These are phyloP conservation scores for Standfussiana lucernea DNA, from an alignment of 2,888 invertebrate genomes.

Conservation along the genomic window DNA sequence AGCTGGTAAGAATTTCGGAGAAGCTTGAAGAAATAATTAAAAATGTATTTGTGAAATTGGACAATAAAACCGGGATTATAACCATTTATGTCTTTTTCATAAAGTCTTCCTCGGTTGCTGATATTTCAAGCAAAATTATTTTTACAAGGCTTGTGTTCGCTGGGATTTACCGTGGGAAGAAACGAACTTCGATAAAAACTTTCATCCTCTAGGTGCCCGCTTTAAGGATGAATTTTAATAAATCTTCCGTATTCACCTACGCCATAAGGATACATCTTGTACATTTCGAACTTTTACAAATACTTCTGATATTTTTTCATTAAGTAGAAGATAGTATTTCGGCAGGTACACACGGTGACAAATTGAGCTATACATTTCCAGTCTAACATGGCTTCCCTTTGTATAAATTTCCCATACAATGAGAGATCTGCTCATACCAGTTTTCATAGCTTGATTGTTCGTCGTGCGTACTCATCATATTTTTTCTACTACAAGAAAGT, in stretches of 20 bases:
- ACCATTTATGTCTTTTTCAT: not conserved
- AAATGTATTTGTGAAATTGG: not conserved
- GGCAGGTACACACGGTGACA: not conserved
- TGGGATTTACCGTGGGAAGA: not conserved
- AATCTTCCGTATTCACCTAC: not conserved
- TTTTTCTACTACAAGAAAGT: not conserved
- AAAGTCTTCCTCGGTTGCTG: not conserved
- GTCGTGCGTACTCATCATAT: not conserved
- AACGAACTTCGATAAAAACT: not conserved
- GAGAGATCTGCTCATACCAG: no score
- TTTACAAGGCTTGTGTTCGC: not conserved
- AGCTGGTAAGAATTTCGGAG: constrained; percentile 23
- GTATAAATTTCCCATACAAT: not conserved
- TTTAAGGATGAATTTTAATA: not conserved
- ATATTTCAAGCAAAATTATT: not conserved
- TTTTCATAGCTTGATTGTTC: no score
- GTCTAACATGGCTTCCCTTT: no score
- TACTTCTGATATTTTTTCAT: not conserved
- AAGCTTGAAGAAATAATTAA: constrained; percentile 20
- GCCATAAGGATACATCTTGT: not conserved
- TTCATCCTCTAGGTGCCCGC: not conserved
- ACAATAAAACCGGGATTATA: not conserved
- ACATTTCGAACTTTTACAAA: not conserved
- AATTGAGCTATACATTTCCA: no score
- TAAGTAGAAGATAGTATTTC: not conserved